These are phyloP conservation scores for Lateolabrax maculatus DNA, from an alignment of 2,797 vertebrate species.

Conservation along the genomic window DNA sequence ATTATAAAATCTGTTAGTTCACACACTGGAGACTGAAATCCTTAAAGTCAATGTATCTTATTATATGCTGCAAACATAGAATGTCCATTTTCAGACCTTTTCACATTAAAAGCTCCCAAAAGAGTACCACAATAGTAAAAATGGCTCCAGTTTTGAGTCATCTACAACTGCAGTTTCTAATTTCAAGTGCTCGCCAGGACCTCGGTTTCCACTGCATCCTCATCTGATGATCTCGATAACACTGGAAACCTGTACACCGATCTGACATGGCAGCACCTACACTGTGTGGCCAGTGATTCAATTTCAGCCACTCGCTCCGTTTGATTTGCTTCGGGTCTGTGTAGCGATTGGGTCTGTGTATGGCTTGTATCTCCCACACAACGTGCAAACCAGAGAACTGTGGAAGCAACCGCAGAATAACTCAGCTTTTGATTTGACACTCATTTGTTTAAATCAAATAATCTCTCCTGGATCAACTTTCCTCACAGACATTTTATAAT, in stretches of 20 bases:
- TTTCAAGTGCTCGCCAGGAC: constrained; percentile 25
- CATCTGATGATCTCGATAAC: neutral
- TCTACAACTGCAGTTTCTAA: constrained; percentile 17
- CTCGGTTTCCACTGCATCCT: constrained; percentile 13
- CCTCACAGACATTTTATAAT: no score
- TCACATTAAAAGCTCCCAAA: neutral
- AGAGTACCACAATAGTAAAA: neutral
- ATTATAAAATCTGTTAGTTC: constrained; percentile 21
- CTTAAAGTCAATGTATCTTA: neutral
- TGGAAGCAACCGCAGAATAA: constrained; percentile 19
- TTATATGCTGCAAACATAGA: neutral
- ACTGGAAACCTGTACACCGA: neutral
- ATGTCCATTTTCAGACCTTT: neutral
- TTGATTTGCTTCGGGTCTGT: neutral
- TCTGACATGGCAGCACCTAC: constrained; percentile 2
- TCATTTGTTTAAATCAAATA: constrained; percentile 18
- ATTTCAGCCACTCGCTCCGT: constrained; percentile 10
- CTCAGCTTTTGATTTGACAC: constrained; percentile 31
- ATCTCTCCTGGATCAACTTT: no score
- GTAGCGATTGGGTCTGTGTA: neutral
- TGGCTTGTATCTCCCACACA: neutral
- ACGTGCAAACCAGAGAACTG: neutral
- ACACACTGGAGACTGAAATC: neutral
- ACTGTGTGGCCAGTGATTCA: neutral
- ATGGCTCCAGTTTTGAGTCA: neutral